Evolutionary conservation across 1,140 invertebrate species (phyloP), one percentile per base, ranked within the genome.

Genomic region (Drosophila sproati): DNA sequence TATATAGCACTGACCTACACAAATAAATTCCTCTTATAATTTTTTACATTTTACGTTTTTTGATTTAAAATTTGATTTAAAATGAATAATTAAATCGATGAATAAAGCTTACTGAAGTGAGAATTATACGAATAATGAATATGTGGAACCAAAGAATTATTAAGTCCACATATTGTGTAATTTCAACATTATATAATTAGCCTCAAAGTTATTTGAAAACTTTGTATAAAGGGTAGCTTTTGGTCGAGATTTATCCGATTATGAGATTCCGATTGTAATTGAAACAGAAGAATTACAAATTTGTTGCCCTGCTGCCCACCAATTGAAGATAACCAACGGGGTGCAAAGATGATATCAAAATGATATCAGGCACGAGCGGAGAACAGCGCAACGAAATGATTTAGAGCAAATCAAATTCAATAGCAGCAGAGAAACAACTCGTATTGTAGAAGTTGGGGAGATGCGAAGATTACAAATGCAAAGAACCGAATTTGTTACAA

Each of bases 261-360:
- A 28, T 5, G 28, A 6, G 12, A 47, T 35, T 52, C 20, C 7
- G 3, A 3, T 29, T 62, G 59, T 64, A 78, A 77, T 71, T 71
- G 73, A 61, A 67, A 12, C 51, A 61, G 73, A 59, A 55, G 64
- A 77, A 66, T 72, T 80, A 75, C 63, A 56, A 50, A 79, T 71
- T 61, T 56, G 43, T 45, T 39, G 48, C 43, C 54, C 55, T 45
- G 64, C 73, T 63, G 63, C 61, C 35, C 37, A 41, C 35, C 6
- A 63, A 51, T 60, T 47, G 10, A 32, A 34, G 7, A 20, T 20
- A 20, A 20, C 20, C 20, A 52, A 34, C 32, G 3, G 6, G 50
- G 50, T 32, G 10, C 1, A 52, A 12, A 35, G 6, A 2, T 20
- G 20, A 20, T 20, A 20, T 20, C 20, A 20, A 20, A 6, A 35